Percentiles rank a stretch among this genome's conserved stretches.
phyloP scores from a whole-genome alignment of 92 coral and sea anemone species.

The Palythoa caribaeorum region DNA sequence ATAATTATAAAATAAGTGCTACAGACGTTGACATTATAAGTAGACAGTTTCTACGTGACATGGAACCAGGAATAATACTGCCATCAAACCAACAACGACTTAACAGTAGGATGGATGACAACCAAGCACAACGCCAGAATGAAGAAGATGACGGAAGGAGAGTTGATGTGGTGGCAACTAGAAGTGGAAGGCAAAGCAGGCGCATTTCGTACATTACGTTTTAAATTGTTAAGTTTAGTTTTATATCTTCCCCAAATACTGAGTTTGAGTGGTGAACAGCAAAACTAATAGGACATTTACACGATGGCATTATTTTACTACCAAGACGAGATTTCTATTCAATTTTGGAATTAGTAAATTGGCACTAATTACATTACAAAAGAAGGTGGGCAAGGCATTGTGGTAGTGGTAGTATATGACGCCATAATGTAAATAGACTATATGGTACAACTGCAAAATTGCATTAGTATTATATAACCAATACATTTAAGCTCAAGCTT shows the following conservation, averaged over 20 bases:
- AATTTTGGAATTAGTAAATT: too few relatives aligned
- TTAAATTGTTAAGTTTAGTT: neutral
- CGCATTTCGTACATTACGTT: neutral
- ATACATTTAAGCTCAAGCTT: neutral
- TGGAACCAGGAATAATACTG: neutral
- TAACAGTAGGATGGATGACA: neutral
- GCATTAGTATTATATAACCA: neutral
- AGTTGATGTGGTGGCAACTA: slow-evolving; percentile 27
- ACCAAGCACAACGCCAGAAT: neutral
- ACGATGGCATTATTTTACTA: too few relatives aligned
- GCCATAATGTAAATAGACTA: too few relatives aligned
- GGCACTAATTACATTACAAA: too few relatives aligned
- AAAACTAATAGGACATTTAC: too few relatives aligned
- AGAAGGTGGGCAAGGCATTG: too few relatives aligned
- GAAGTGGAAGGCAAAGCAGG: slow-evolving; percentile 29
- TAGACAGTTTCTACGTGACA: neutral
- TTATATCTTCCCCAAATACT: too few relatives aligned
- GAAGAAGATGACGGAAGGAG: slow-evolving; percentile 26
- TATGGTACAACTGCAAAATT: neutral
- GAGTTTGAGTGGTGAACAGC: too few relatives aligned
- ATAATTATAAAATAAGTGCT: neutral
- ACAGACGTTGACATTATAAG: neutral
- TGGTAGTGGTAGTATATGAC: too few relatives aligned
- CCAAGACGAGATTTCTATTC: too few relatives aligned
- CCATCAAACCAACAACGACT: slow-evolving; percentile 4